phyloP scores from a whole-genome alignment of 2,113 vertebrate species.

The Diphyllodes magnificus region DNA sequence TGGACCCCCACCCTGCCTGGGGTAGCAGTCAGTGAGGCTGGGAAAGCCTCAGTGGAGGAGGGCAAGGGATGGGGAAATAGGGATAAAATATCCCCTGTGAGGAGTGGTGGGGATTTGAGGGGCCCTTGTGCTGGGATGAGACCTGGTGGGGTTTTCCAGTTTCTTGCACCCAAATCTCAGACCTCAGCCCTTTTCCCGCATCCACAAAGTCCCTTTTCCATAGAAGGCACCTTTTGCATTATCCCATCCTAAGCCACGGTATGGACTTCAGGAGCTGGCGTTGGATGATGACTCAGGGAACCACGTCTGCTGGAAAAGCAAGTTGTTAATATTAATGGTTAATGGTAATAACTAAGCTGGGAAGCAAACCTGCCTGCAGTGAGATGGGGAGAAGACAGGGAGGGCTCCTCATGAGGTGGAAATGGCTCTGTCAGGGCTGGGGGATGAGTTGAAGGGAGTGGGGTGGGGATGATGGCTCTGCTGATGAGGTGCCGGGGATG shows the following conservation, averaged over 20 bases:
- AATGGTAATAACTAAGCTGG: not conserved
- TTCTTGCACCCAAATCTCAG: not conserved
- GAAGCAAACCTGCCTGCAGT: not conserved
- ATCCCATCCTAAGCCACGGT: fast-evolving
- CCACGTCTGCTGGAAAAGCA: not conserved
- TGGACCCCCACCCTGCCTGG: not conserved
- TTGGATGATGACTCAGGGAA: not conserved
- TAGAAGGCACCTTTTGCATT: fast-evolving
- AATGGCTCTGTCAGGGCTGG: not conserved
- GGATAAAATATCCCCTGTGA: not conserved
- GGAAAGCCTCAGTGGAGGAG: not conserved
- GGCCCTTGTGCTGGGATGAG: fast-evolving
- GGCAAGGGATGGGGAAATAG: not conserved
- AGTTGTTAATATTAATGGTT: not conserved
- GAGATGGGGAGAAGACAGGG: not conserved
- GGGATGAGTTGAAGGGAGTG: not conserved
- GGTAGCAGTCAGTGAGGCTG: not conserved
- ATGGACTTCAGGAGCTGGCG: not conserved
- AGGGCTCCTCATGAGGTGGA: not conserved
- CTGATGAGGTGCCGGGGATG: not conserved
- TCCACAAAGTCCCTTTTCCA: not conserved
- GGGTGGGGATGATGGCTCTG: not conserved
- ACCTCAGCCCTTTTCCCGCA: not conserved
- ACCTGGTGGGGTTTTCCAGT: not conserved
- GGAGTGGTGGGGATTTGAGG: not conserved